A percentile compares a stretch with the other conserved stretches of the same genome.
These are phyloP conservation scores for Patiria pectinifera DNA, from an alignment of 53 echinoderm and acorn worm species.

Conservation along the genomic window DNA sequence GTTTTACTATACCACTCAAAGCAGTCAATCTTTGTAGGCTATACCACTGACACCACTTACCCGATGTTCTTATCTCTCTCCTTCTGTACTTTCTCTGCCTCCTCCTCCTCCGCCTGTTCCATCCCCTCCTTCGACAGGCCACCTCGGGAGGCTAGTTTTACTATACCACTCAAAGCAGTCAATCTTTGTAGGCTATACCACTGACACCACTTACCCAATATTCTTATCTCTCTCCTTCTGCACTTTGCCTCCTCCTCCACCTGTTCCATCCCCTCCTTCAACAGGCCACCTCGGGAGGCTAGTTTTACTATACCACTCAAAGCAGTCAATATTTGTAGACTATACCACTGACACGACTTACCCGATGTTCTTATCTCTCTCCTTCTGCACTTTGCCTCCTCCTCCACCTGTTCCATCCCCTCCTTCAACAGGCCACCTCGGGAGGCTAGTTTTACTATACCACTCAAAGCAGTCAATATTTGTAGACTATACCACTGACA, in stretches of 20 bases:
- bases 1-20: too few species aligned
- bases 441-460: too few species aligned
- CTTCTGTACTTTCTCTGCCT: neutral
- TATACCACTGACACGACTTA: constrained; percentile 20
- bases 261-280: constrained; percentile 65
- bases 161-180: too few species aligned
- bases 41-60: constrained; percentile 22
- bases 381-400: constrained; percentile 64
- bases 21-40: neutral
- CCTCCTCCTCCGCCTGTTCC: neutral
- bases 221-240: constrained; percentile 79
- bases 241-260: constrained; percentile 75
- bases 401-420: constrained; percentile 22
- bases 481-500: too few species aligned
- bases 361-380: constrained; percentile 84
- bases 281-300: too few species aligned
- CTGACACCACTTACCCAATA: constrained; percentile 68
- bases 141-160: too few species aligned
- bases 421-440: too few species aligned
- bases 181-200: neutral
- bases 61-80: constrained; percentile 65
- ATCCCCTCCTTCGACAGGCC: constrained; percentile 33
- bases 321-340: too few species aligned
- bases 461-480: too few species aligned
- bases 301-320: too few species aligned